Percentiles rank a stretch among this genome's conserved stretches.
These are phyloP conservation scores for Alectura lathami DNA, from an alignment of 2,113 vertebrate genomes.

Conservation along the genomic window DNA sequence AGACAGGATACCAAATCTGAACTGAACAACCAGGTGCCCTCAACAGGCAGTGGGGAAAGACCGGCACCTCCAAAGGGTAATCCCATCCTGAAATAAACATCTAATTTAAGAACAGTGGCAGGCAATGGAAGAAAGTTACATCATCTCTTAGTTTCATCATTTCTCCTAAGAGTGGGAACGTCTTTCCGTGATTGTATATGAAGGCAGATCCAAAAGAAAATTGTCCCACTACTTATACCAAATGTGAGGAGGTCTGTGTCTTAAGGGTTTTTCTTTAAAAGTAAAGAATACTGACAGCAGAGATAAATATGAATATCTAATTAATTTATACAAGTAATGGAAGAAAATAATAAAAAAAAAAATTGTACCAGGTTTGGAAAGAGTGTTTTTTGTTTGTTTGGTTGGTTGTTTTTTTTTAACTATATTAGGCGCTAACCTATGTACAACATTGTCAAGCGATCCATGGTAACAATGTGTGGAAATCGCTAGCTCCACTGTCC, in stretches of 20 bases:
- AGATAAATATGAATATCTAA: not conserved
- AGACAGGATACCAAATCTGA: not conserved
- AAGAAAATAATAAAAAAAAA: not conserved
- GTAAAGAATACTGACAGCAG: not conserved
- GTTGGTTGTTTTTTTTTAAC: not conserved
- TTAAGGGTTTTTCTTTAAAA: not conserved
- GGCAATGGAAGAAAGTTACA: not conserved
- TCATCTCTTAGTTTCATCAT: not conserved
- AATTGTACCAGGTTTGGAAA: not conserved
- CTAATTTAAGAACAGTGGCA: not conserved
- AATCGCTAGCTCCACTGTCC: not conserved
- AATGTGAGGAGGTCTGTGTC: not conserved
- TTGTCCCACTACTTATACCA: not conserved
- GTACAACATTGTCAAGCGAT: not conserved
- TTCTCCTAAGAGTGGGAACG: not conserved
- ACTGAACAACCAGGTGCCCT: not conserved
- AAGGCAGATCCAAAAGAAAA: not conserved
- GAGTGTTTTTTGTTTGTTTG: not conserved
- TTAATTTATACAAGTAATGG: not conserved
- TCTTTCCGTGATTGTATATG: not conserved
- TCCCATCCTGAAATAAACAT: not conserved
- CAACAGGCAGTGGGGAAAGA: not conserved
- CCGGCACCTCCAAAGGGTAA: not conserved
- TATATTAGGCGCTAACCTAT: not conserved
- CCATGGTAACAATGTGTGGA: not conserved